Conservation (phyloP, 2,797 vertebrate species). For the Trachurus trachurus region DNA sequence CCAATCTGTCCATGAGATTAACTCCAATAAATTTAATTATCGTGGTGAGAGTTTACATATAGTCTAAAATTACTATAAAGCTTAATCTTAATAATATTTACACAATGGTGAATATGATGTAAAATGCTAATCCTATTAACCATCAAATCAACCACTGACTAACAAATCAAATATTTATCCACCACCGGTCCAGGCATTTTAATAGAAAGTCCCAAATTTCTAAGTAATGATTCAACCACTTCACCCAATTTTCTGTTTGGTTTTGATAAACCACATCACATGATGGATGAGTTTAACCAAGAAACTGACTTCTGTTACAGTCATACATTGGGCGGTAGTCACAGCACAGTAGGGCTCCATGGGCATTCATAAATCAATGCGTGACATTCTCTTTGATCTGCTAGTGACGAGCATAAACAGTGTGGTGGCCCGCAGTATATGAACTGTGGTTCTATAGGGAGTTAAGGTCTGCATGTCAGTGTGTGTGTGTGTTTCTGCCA, state of each 20-base stretch:
- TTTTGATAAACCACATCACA: constrained; percentile 25
- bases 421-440: constrained; percentile 36
- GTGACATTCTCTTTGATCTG: constrained; percentile 55
- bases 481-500: constrained; percentile 23
- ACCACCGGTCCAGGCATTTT: neutral
- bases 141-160: constrained; percentile 1
- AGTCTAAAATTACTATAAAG: constrained; percentile 15
- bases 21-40: constrained; percentile 26
- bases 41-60: constrained; percentile 23
- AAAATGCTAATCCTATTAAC: constrained; percentile 12
- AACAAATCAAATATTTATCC: constrained; percentile 17
- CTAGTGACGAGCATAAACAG: constrained; percentile 56
- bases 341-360: constrained; percentile 50
- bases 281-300: constrained; percentile 67
- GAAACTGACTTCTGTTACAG: constrained; percentile 56
- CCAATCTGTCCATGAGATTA: neutral
- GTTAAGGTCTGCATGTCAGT: constrained; percentile 21
- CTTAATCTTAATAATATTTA: constrained; percentile 30
- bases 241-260: constrained; percentile 29
- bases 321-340: constrained; percentile 24
- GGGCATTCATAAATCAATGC: constrained; percentile 71
- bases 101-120: neutral
- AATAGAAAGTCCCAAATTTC: constrained; percentile 1
- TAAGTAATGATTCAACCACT: constrained; percentile 15
- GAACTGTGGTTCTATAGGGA: constrained; percentile 48